Evolutionary conservation across 1,140 invertebrate species (phyloP), one percentile per base, ranked within the genome.

Genomic region (Aradophagus sp.): DNA sequence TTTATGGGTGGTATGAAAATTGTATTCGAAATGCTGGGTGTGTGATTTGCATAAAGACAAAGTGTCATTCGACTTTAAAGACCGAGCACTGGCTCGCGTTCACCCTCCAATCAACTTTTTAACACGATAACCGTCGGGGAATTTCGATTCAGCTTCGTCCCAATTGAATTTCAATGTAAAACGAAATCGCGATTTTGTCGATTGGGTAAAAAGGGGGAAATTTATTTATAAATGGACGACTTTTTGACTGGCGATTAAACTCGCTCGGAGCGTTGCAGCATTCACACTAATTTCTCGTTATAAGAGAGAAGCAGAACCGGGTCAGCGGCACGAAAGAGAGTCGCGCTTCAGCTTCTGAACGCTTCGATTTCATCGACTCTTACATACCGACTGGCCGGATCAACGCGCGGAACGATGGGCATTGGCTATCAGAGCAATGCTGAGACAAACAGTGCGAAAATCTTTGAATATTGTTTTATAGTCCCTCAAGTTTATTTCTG

Each of bases 251-350:
- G 19, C 5, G 13, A 41, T 13, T 19, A 65, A 65, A 39, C 47
- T 3, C 6, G n/a, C 2, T 17, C 15, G 14, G 35, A 48, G 11
- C 1, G n/a, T 19, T 50, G 31, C 7, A 16, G 14, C 16, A 42
- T 26, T 31, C 29, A 52, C 16, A 34, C 14, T 26, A 42, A 36
- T 35, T 32, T 39, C 27, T 53, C 11, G 41, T 56, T 41, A 39
- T 10, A 44, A 34, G 44, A 50, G 29, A 66, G 45, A 58, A 45
- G 45, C 52, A 26, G 53, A 67, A 67, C 44, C 63, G 45, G 63
- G 63, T 67, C 53, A 67, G 53, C 45, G 36, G 61, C 23, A 65
- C 61, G 50, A 65, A 55, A 65, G 61, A 66, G 52, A 66, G 61
- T 58, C 35, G 44, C 29, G 19, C 45, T 47, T 65, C 17, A 38